Percentiles rank a stretch among this genome's conserved stretches.
These are phyloP conservation scores for Gavia stellata DNA, from an alignment of 2,113 vertebrate species.

Conservation along the genomic window DNA sequence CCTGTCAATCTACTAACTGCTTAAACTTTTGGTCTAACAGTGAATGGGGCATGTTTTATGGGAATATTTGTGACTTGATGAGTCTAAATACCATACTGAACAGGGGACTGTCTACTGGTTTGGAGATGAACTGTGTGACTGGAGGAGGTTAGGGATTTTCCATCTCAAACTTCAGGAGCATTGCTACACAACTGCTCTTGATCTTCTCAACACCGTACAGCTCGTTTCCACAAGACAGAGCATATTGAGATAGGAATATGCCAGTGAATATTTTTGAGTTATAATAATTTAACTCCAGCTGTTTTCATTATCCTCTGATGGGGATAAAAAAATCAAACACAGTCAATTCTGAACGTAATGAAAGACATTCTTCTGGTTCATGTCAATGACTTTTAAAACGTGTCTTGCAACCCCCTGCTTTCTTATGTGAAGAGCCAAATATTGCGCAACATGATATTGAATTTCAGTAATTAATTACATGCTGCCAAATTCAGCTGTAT, in stretches of 20 bases:
- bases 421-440: neutral
- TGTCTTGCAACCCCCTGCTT: neutral
- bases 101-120: fast-evolving
- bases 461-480: slow-evolving; percentile 14
- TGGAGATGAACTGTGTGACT: neutral
- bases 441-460: neutral
- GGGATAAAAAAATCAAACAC: neutral
- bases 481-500: neutral
- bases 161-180: neutral
- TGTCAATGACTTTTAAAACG: neutral
- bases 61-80: neutral
- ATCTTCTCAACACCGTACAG: neutral
- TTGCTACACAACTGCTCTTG: neutral
- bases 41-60: neutral
- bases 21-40: neutral
- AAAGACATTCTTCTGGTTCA: neutral
- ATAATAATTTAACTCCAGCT: slow-evolving; percentile 3
- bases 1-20: neutral
- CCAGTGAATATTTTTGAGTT: neutral
- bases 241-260: neutral
- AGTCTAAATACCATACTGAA: neutral
- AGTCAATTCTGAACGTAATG: neutral
- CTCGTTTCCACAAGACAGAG: neutral
- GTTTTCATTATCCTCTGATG: slow-evolving; percentile 12
- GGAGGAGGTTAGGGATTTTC: neutral